These are phyloP conservation scores for Agapornis roseicollis DNA, from an alignment of 2,113 vertebrate genomes.

Conservation along the genomic window DNA sequence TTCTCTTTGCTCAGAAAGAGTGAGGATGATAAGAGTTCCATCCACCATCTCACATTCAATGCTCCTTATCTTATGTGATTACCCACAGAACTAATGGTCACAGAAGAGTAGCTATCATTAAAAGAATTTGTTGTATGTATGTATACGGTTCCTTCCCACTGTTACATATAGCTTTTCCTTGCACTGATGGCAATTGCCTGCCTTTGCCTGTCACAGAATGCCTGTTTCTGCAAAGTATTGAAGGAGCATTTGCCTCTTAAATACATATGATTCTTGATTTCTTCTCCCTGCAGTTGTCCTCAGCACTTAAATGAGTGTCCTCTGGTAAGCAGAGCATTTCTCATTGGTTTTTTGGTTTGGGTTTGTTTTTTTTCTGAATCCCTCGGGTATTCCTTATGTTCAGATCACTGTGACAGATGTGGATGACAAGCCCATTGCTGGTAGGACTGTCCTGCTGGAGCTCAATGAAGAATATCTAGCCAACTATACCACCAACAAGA, in stretches of 20 bases:
- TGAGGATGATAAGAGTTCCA: neutral
- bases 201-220: neutral
- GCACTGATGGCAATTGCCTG: neutral
- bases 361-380: neutral
- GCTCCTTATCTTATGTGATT: neutral
- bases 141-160: neutral
- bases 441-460: conserved; percentile 54
- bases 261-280: neutral
- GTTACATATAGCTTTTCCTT: neutral
- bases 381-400: neutral
- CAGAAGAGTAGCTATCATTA: neutral
- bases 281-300: neutral
- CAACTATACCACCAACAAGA: conserved; percentile 63
- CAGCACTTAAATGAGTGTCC: neutral
- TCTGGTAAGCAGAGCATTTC: neutral
- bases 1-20: neutral
- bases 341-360: neutral
- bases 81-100: neutral
- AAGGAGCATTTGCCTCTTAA: neutral
- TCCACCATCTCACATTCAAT: neutral
- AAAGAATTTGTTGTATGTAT: neutral
- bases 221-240: neutral
- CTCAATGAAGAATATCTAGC: conserved; percentile 38
- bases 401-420: conserved; percentile 59
- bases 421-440: conserved; percentile 1